Conservation (phyloP, 2,888 invertebrate genomes). For the Campoplex capitator region DNA sequence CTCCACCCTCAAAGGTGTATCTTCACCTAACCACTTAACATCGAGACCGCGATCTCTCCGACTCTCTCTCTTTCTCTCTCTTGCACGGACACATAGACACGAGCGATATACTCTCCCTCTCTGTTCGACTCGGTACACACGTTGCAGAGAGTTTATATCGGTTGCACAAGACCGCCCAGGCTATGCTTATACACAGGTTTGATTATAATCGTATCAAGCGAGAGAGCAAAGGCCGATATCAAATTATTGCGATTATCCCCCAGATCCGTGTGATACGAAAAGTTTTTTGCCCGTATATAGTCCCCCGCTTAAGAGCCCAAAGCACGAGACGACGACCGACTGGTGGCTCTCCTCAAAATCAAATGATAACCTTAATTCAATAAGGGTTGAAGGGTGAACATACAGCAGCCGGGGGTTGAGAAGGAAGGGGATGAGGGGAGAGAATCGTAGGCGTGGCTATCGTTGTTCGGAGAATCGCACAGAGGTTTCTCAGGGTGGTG, state of each 20-base stretch:
- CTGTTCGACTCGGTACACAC: constrained; percentile 46
- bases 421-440: constrained; percentile 67
- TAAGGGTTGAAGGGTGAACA: constrained; percentile 77
- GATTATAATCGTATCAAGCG: constrained; percentile 81
- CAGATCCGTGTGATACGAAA: constrained; percentile 75
- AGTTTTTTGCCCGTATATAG: constrained; percentile 78
- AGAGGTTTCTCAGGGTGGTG: constrained; percentile 60
- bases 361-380: constrained; percentile 85
- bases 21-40: constrained; percentile 41
- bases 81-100: constrained; percentile 27
- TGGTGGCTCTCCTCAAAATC: constrained; percentile 84
- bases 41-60: constrained; percentile 44
- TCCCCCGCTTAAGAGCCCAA: constrained; percentile 78
- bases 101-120: constrained; percentile 20
- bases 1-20: constrained; percentile 46
- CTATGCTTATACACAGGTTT: constrained; percentile 76
- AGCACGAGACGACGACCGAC: constrained; percentile 82
- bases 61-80: constrained; percentile 47
- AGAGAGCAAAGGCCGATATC: constrained; percentile 78
- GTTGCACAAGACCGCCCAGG: constrained; percentile 61
- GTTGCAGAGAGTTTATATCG: constrained; percentile 50
- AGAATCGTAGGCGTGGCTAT: constrained; percentile 62
- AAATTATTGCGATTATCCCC: constrained; percentile 84
- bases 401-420: constrained; percentile 10
- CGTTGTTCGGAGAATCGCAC: constrained; percentile 24